These are phyloP conservation scores for Mactra quadrangularis DNA, from an alignment of 1,140 invertebrate species.

Conservation along the genomic window DNA sequence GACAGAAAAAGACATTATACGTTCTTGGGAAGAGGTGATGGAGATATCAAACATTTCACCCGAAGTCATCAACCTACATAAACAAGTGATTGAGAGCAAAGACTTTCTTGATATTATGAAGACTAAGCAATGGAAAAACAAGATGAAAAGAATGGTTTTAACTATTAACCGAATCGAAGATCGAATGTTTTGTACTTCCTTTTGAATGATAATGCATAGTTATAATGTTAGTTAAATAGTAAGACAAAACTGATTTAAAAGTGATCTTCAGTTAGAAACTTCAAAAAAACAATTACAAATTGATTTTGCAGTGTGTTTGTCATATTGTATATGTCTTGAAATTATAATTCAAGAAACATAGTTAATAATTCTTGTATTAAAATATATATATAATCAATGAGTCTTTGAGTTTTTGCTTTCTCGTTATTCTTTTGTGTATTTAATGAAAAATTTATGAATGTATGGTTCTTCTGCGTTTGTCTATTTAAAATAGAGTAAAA, in stretches of 20 bases:
- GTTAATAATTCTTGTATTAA: background rate
- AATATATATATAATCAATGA: background rate
- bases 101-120: slow-evolving; percentile 39
- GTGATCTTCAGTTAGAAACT: no score
- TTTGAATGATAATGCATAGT: no score
- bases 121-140: slow-evolving; percentile 35
- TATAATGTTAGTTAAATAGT: no score
- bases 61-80: slow-evolving; percentile 18
- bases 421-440: background rate
- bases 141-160: slow-evolving; percentile 28
- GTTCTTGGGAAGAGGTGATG: slow-evolving; percentile 23
- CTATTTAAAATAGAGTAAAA: background rate
- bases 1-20: slow-evolving; percentile 13
- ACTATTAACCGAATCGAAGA: slow-evolving; percentile 20
- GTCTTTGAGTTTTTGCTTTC: background rate
- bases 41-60: background rate
- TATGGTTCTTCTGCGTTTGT: background rate
- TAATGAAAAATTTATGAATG: no score
- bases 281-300: no score
- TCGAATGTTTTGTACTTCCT: slow-evolving; percentile 23
- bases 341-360: no score
- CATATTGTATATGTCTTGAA: no score
- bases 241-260: no score
- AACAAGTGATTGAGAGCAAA: slow-evolving; percentile 17
- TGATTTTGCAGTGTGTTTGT: no score